Conservation (phyloP, 2,797 vertebrate species). For the Brotula barbata region DNA sequence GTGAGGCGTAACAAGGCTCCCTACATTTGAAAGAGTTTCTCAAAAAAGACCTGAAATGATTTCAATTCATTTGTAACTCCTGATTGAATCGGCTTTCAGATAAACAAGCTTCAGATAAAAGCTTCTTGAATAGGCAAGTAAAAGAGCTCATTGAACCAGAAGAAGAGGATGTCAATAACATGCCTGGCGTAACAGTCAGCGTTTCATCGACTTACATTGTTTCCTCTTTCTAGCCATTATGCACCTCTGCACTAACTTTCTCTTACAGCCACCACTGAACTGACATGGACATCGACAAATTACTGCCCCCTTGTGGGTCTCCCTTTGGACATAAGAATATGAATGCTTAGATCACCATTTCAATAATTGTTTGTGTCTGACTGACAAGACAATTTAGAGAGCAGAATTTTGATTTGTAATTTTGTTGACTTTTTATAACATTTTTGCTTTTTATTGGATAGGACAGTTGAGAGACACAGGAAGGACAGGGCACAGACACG, state of each 20-base stretch:
- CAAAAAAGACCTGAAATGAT: background rate
- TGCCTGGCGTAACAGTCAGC: constrained; percentile 11
- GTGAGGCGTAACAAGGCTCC: no score
- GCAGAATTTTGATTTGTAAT: background rate
- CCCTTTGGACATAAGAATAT: constrained; percentile 25
- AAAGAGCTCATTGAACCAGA: background rate
- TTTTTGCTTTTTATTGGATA: no score
- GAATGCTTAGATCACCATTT: background rate
- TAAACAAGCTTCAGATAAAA: constrained; percentile 7
- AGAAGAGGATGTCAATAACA: constrained; percentile 20
- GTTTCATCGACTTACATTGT: constrained; percentile 16
- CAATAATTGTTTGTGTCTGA: background rate
- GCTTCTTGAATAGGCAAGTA: background rate
- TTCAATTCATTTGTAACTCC: constrained; percentile 3
- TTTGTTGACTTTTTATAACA: no score
- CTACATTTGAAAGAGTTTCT: background rate
- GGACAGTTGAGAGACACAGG: no score
- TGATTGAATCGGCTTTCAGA: constrained; percentile 9
- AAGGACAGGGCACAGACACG: no score
- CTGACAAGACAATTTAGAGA: background rate
- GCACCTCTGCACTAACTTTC: constrained; percentile 23
- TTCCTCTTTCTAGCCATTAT: constrained; percentile 33
- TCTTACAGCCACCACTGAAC: constrained; percentile 28
- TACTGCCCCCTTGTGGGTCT: constrained; percentile 69
- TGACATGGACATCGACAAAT: constrained; percentile 44